Evolutionary conservation across 2,888 invertebrate species (phyloP).

Genomic region (Nemotelus nigrinus): DNA sequence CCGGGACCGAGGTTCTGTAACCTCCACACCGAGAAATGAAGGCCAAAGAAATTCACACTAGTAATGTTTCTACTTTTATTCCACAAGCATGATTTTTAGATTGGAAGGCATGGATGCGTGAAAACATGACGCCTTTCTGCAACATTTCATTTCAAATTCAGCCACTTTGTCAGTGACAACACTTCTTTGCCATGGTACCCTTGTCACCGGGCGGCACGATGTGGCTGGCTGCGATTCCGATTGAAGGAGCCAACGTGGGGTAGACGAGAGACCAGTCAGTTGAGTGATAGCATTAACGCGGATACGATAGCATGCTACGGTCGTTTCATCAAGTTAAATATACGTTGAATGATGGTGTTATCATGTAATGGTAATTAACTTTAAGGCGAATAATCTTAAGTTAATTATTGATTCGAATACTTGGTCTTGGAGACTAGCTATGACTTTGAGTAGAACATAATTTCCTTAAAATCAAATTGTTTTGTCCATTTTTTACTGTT

Average conservation of each 20-base stretch:
- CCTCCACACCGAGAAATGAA: neutral
- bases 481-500: too few species aligned
- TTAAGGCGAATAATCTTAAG: neutral
- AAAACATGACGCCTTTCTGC: slow-evolving; percentile 46
- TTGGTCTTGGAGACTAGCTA: neutral
- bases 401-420: neutral
- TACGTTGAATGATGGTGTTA: neutral
- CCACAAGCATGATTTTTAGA: slow-evolving; percentile 44
- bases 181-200: slow-evolving; percentile 38
- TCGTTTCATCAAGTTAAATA: neutral
- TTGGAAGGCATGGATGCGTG: slow-evolving; percentile 45
- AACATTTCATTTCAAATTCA: slow-evolving; percentile 49
- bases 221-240: neutral
- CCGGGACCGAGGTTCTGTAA: neutral
- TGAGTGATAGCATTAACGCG: slow-evolving; percentile 38
- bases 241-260: neutral
- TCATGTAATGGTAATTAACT: neutral
- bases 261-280: neutral
- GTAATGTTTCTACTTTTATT: slow-evolving; percentile 44
- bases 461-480: too few species aligned
- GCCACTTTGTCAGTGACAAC: slow-evolving; percentile 49
- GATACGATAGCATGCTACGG: neutral
- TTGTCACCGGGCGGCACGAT: neutral
- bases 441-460: neutral
- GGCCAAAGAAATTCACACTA: slow-evolving; percentile 34